phyloP scores from a whole-genome alignment of 37 sponge, comb jelly and placozoan genomes.

The Theonella swinhoei region DNA sequence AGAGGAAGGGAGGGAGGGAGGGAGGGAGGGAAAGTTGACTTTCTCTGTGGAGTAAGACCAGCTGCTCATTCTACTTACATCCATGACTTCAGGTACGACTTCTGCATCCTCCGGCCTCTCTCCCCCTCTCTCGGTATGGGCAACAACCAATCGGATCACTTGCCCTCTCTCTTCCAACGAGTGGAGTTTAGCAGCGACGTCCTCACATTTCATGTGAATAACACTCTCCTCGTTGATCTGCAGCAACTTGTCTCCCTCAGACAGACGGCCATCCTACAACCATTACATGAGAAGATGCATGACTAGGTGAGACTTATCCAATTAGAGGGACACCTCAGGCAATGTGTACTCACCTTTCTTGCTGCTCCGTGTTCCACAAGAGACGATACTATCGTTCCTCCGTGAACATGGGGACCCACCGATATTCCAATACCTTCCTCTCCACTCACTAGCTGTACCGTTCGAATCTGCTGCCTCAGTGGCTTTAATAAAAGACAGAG shows the following conservation, averaged over 20 bases:
- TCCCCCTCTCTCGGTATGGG: slow-evolving; percentile 20
- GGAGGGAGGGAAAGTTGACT: background rate
- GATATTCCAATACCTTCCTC: background rate
- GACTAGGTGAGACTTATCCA: too few species aligned
- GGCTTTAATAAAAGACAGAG: background rate
- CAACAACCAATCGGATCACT: slow-evolving; percentile 59
- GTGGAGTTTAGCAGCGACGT: slow-evolving; percentile 45
- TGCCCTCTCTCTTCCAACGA: slow-evolving; percentile 7
- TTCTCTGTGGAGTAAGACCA: background rate
- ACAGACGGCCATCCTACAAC: slow-evolving; percentile 68
- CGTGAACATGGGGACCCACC: background rate
- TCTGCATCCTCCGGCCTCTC: slow-evolving; percentile 7
- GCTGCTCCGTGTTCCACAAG: background rate
- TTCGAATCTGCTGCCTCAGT: background rate
- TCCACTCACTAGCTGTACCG: background rate
- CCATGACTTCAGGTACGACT: slow-evolving; percentile 33
- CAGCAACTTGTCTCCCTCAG: slow-evolving; percentile 61
- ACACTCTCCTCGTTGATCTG: slow-evolving; percentile 72
- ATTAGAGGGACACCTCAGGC: too few species aligned
- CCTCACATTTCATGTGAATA: slow-evolving; percentile 39
- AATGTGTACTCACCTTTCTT: background rate
- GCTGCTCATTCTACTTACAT: slow-evolving; percentile 15
- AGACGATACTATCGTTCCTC: background rate
- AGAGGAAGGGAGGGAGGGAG: slow-evolving; percentile 1
- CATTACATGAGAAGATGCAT: too few species aligned